These are phyloP conservation scores for Aphyosemion australe DNA, from an alignment of 2,113 vertebrate genomes.

Conservation along the genomic window DNA sequence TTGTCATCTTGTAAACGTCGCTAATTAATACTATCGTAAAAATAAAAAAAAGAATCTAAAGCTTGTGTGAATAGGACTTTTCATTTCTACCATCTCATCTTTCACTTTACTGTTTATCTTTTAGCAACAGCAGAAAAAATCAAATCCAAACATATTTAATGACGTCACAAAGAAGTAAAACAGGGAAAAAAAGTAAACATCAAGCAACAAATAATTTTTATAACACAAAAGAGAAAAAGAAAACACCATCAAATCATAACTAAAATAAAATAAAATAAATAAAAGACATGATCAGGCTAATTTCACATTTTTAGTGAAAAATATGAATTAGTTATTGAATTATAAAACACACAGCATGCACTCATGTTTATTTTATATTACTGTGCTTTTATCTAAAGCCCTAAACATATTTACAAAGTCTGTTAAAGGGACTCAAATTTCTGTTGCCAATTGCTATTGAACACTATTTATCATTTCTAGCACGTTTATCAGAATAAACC, in stretches of 20 bases:
- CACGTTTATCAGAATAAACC: slow-evolving; percentile 82
- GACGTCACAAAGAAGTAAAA: slow-evolving; percentile 62
- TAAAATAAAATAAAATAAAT: too few species aligned
- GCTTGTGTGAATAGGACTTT: too few species aligned
- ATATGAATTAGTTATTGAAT: slow-evolving; percentile 83
- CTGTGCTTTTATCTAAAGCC: slow-evolving; percentile 86
- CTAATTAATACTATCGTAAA: too few species aligned
- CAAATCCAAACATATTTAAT: slow-evolving; percentile 74
- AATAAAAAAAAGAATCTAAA: too few species aligned
- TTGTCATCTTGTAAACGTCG: too few species aligned
- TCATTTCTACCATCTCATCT: slow-evolving; percentile 13
- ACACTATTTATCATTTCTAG: slow-evolving; percentile 93
- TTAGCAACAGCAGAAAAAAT: slow-evolving; percentile 86
- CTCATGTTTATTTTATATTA: slow-evolving; percentile 86
- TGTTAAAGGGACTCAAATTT: slow-evolving; percentile 99
- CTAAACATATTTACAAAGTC: slow-evolving; percentile 89
- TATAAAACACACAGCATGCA: slow-evolving; percentile 92
- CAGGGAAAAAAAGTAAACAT: slow-evolving; percentile 17
- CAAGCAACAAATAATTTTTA: slow-evolving; percentile 43
- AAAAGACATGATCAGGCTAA: slow-evolving; percentile 60
- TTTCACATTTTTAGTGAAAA: slow-evolving; percentile 71
- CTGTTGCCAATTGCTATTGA: slow-evolving; percentile 91
- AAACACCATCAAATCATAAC: slow-evolving; percentile 33
- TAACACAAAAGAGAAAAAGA: slow-evolving; percentile 45
- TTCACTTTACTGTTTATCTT: slow-evolving; percentile 70